A percentile compares a stretch with the other conserved stretches of the same genome.
phyloP scores from a whole-genome alignment of 2,888 invertebrate species.

The Noctuana brunneofusca region DNA sequence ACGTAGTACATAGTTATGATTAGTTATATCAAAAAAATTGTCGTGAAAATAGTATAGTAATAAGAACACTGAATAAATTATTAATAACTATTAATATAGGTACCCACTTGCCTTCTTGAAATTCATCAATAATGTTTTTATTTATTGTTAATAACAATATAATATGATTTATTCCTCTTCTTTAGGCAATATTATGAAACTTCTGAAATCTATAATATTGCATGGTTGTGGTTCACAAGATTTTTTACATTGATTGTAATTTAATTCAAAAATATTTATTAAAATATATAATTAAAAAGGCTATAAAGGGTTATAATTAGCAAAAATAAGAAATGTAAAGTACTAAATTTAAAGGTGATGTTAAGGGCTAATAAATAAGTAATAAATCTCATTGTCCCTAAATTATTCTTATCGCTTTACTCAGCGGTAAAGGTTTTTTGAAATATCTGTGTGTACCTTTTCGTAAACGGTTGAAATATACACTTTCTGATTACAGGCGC shows the following conservation, averaged over 20 bases:
- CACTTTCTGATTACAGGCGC: conserved; percentile 8
- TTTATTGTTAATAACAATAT: background rate
- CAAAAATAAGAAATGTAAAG: too few species aligned
- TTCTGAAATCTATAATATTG: conserved; percentile 43
- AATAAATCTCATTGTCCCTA: background rate
- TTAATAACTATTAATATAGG: too few species aligned
- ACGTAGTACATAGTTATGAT: too few species aligned
- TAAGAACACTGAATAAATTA: too few species aligned
- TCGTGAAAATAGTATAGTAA: too few species aligned
- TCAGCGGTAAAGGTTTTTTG: background rate
- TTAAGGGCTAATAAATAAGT: background rate
- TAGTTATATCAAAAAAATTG: too few species aligned
- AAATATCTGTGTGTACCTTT: background rate
- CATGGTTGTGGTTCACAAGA: conserved; percentile 41
- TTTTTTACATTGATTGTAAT: too few species aligned
- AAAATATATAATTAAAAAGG: too few species aligned
- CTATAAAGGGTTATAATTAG: too few species aligned
- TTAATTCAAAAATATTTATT: too few species aligned
- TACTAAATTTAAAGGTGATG: background rate
- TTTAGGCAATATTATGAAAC: background rate
- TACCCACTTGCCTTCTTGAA: too few species aligned
- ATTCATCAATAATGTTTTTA: background rate
- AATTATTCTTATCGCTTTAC: background rate
- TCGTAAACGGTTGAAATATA: background rate
- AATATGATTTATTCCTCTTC: background rate